phyloP scores from a whole-genome alignment of 2,113 vertebrate species.

The Gobius niger region DNA sequence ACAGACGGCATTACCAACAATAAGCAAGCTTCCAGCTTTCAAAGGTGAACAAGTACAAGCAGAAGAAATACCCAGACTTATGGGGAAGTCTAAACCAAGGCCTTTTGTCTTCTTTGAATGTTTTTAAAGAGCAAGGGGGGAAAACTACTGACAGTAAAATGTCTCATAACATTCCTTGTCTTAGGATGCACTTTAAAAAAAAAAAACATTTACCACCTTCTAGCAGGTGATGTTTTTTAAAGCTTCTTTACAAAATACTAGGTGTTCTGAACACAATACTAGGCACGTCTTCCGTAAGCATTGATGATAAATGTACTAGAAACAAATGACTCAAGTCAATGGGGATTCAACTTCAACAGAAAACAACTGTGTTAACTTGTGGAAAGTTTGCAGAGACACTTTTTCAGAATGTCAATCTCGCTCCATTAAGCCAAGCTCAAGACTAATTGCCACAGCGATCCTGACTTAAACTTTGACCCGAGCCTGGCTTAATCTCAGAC shows the following conservation, averaged over 20 bases:
- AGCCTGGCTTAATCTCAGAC: conserved; percentile 31
- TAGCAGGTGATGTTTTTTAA: conserved; percentile 42
- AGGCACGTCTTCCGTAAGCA: conserved; percentile 1
- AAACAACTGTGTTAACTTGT: not conserved
- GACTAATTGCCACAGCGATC: conserved; percentile 51
- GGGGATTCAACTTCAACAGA: not conserved
- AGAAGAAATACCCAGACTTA: conserved; percentile 61
- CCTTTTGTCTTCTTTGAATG: conserved; percentile 63
- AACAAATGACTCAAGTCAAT: not conserved
- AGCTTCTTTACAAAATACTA: not conserved
- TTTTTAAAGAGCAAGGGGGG: conserved; percentile 56
- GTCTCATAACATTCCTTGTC: conserved; percentile 71
- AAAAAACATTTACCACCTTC: conserved; percentile 49
- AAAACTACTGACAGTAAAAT: conserved; percentile 71
- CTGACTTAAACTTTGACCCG: conserved; percentile 59
- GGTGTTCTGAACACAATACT: conserved; percentile 1
- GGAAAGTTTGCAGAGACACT: not conserved
- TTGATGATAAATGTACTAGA: not conserved
- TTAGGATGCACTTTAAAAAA: conserved; percentile 38
- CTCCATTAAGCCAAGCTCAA: conserved; percentile 16
- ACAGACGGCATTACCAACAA: conserved; percentile 72
- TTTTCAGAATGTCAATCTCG: conserved; percentile 35
- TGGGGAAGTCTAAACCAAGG: conserved; percentile 59
- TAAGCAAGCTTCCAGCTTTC: conserved; percentile 66
- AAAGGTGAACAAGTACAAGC: conserved; percentile 51